Conservation (phyloP, 2,113 vertebrate genomes). For the Lophotis ruficrista region DNA sequence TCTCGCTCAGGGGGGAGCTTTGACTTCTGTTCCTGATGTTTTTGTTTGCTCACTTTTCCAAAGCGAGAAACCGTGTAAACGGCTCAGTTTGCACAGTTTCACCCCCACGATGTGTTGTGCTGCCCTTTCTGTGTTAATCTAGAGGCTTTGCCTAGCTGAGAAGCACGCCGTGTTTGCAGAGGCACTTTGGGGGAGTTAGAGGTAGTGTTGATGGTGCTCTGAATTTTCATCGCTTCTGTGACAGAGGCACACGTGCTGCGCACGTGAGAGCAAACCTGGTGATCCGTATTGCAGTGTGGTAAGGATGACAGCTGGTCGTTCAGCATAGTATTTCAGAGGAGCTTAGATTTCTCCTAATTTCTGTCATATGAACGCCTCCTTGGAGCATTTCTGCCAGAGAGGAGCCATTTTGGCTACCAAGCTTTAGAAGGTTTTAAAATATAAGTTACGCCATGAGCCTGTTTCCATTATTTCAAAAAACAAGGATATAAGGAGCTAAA, state of each 20-base stretch:
- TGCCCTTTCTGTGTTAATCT: slow-evolving; percentile 1
- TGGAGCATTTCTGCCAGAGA: background rate
- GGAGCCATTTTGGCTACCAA: background rate
- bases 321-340: background rate
- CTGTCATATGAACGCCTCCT: background rate
- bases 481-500: background rate
- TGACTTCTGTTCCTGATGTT: slow-evolving; percentile 41
- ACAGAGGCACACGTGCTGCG: background rate
- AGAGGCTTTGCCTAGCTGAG: background rate
- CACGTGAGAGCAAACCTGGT: background rate
- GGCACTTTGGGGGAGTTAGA: background rate
- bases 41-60: slow-evolving; percentile 51
- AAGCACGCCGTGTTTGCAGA: background rate
- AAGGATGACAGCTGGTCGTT: background rate
- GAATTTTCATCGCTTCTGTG: background rate
- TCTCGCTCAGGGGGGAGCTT: slow-evolving; percentile 46
- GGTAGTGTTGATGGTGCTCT: background rate
- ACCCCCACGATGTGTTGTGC: slow-evolving; percentile 24
- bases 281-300: fast-evolving
- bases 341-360: background rate
- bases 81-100: slow-evolving; percentile 49
- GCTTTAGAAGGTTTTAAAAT: background rate
- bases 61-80: slow-evolving; percentile 60
- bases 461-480: background rate
- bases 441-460: background rate